A percentile compares a stretch with the other conserved stretches of the same genome.
Evolutionary conservation across 1,140 invertebrate genomes (phyloP).

Genomic region (Diabrotica virgifera): DNA sequence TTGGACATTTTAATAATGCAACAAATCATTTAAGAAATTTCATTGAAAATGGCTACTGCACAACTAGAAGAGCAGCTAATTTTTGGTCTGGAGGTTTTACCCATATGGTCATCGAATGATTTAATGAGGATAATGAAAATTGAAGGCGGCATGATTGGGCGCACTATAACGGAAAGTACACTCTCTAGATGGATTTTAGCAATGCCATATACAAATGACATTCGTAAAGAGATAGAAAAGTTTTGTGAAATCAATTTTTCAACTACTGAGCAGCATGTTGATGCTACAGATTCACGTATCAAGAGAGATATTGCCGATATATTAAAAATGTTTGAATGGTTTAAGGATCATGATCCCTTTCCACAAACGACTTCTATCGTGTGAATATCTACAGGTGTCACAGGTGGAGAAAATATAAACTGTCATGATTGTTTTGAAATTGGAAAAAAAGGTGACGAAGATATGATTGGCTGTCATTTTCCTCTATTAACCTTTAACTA

Average conservation of each 20-base stretch:
- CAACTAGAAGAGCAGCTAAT: no score
- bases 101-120: no score
- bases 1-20: no score
- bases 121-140: conserved; percentile 11
- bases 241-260: conserved; percentile 10
- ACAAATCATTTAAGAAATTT: no score
- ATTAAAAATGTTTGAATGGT: not conserved
- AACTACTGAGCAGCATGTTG: not conserved
- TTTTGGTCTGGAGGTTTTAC: no score
- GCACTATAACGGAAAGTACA: conserved; percentile 6
- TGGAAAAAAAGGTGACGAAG: not conserved
- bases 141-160: conserved; percentile 3
- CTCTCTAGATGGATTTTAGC: conserved; percentile 12
- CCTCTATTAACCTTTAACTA: not conserved
- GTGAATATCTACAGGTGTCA: not conserved
- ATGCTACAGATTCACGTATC: not conserved
- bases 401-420: not conserved
- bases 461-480: not conserved
- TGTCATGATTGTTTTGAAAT: not conserved
- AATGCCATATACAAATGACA: conserved; percentile 12
- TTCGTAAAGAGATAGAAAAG: conserved; percentile 7
- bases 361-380: not conserved
- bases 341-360: not conserved
- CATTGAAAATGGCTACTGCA: no score
- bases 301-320: not conserved